phyloP scores from a whole-genome alignment of 2,888 invertebrate species.

The Noctuana brunneofusca region DNA sequence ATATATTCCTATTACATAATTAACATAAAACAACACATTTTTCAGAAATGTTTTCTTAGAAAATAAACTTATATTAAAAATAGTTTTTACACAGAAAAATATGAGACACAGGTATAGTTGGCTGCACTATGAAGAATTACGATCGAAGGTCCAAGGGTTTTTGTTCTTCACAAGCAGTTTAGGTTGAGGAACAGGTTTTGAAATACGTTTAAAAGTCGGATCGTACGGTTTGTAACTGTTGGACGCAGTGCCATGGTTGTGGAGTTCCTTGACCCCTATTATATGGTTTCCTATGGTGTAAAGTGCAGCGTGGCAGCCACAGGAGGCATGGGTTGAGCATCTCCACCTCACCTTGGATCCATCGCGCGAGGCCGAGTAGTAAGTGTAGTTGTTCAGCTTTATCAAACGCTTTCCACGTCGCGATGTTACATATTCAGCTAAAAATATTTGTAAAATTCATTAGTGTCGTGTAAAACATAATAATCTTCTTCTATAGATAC shows the following conservation, averaged over 20 bases:
- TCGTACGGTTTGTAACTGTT: constrained; percentile 6
- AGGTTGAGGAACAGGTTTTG: neutral
- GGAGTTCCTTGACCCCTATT: constrained; percentile 35
- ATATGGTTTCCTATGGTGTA: constrained; percentile 36
- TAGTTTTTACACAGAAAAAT: no score
- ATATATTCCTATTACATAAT: no score
- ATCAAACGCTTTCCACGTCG: constrained; percentile 47
- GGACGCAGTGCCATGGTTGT: constrained; percentile 35
- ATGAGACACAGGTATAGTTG: no score
- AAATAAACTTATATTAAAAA: no score
- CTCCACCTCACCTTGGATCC: constrained; percentile 49
- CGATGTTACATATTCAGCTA: constrained; percentile 39
- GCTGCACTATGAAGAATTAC: no score
- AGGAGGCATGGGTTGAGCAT: constrained; percentile 53
- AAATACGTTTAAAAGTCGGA: neutral
- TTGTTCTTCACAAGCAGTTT: neutral
- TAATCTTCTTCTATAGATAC: no score
- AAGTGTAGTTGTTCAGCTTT: constrained; percentile 48
- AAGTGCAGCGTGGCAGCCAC: constrained; percentile 37
- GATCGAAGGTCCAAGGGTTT: no score
- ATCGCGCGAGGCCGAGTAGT: constrained; percentile 40
- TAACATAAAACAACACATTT: no score
- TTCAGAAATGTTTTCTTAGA: no score
- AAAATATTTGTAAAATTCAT: constrained; percentile 14
- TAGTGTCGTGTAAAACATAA: no score